Evolutionary conservation across 2,113 vertebrate species (phyloP).

Genomic region (Dendrocopos noguchii): DNA sequence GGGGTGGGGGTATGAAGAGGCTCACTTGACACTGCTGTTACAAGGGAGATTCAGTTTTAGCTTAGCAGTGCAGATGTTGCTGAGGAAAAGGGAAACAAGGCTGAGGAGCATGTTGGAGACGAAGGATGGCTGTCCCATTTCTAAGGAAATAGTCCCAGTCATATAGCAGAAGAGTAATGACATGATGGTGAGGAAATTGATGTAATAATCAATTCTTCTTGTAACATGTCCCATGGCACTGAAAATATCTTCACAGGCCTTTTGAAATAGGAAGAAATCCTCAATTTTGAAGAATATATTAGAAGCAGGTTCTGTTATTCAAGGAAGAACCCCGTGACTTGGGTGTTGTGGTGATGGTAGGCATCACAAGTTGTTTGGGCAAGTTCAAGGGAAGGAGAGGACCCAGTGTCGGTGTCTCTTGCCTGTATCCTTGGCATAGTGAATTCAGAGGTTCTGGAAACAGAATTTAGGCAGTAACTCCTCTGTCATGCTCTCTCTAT

Average conservation of each 20-base stretch:
- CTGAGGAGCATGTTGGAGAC: accelerated
- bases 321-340: not conserved
- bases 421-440: not conserved
- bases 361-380: not conserved
- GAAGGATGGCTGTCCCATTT: not conserved
- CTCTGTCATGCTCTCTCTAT: not conserved
- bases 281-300: not conserved
- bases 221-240: not conserved
- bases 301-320: not conserved
- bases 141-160: not conserved
- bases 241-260: not conserved
- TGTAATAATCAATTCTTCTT: not conserved
- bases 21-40: not conserved
- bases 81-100: not conserved
- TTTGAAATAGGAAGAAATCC: not conserved
- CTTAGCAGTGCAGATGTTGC: not conserved
- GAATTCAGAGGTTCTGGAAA: not conserved
- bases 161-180: not conserved
- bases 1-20: not conserved
- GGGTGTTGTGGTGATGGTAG: not conserved
- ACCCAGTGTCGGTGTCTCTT: not conserved
- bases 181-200: not conserved
- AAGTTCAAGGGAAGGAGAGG: not conserved
- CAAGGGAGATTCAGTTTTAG: not conserved
- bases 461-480: not conserved